phyloP scores from a whole-genome alignment of 2,888 invertebrate genomes.

The Habrosyne pyritoides region DNA sequence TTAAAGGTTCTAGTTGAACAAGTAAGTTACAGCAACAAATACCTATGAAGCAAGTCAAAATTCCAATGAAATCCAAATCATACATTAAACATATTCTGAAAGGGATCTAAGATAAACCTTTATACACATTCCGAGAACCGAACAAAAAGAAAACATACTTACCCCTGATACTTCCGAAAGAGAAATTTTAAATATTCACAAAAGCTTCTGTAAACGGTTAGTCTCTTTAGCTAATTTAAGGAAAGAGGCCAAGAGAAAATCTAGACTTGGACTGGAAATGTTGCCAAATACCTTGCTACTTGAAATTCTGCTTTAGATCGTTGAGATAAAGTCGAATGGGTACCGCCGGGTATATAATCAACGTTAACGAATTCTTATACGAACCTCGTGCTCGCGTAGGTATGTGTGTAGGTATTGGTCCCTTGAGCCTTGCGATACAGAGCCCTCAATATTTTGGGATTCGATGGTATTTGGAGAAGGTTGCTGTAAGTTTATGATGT shows the following conservation, averaged over 20 bases:
- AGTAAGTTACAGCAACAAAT: neutral
- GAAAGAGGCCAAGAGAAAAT: conserved; percentile 27
- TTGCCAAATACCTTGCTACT: conserved; percentile 6
- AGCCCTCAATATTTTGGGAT: conserved; percentile 23
- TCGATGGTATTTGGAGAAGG: conserved; percentile 14
- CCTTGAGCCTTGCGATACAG: conserved; percentile 22
- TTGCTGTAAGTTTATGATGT: conserved; percentile 17
- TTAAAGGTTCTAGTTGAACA: neutral
- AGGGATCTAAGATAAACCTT: neutral
- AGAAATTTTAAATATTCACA: conserved; percentile 43
- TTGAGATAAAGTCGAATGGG: conserved; percentile 12
- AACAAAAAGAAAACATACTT: neutral
- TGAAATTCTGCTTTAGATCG: conserved; percentile 20
- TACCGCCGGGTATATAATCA: conserved; percentile 22
- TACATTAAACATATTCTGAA: neutral
- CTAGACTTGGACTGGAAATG: conserved; percentile 26
- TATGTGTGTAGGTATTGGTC: conserved; percentile 24
- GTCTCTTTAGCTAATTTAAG: conserved; percentile 39
- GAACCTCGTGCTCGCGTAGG: neutral
- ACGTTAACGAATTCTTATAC: conserved; percentile 19
- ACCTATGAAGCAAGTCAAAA: neutral
- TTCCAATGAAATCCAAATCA: neutral
- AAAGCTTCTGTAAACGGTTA: conserved; percentile 35
- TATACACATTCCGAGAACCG: neutral
- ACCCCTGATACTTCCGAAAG: conserved; percentile 8